Evolutionary conservation across 2,888 invertebrate genomes (phyloP).

Genomic region (Portevinia maculata): DNA sequence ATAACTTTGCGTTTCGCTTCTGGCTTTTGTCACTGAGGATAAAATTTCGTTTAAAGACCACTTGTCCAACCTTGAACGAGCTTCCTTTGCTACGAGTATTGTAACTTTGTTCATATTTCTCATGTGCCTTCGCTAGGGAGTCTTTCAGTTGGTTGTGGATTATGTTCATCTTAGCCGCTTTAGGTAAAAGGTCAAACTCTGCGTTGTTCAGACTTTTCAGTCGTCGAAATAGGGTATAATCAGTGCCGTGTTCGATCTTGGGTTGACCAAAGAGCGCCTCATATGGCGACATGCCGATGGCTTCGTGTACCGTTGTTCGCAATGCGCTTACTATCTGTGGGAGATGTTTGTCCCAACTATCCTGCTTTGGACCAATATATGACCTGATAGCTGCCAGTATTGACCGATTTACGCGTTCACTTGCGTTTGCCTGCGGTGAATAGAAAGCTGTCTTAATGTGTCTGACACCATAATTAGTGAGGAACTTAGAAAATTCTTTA

Average conservation of each 20-base stretch:
- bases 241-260: neutral
- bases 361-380: neutral
- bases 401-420: neutral
- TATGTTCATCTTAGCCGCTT: constrained; percentile 6
- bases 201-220: constrained; percentile 7
- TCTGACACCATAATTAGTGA: neutral
- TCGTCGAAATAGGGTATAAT: neutral
- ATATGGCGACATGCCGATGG: too few species aligned
- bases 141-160: neutral
- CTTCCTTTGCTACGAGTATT: neutral
- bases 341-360: neutral
- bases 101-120: neutral
- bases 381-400: neutral
- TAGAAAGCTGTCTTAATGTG: neutral
- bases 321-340: too few species aligned
- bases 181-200: constrained; percentile 10
- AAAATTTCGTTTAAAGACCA: neutral
- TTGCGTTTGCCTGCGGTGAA: neutral
- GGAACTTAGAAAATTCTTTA: neutral
- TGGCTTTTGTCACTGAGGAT: neutral
- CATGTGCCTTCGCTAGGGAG: neutral
- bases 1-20: neutral
- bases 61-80: neutral
- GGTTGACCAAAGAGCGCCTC: too few species aligned
- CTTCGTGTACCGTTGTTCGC: too few species aligned